Evolutionary conservation across 1,140 invertebrate genomes (phyloP), one percentile per base, ranked within the genome.

Genomic region (Drosophila rufa): DNA sequence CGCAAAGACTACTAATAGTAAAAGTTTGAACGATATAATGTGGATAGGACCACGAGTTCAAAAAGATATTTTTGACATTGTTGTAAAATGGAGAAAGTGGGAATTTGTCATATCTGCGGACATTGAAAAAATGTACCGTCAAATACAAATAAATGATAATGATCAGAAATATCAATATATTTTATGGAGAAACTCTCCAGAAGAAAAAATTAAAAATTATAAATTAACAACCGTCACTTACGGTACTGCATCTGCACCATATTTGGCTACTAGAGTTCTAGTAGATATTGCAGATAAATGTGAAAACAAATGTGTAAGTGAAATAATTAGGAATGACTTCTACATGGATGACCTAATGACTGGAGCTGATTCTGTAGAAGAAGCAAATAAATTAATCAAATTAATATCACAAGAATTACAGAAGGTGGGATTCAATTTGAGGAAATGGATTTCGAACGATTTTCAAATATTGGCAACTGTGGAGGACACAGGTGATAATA

Each of bases 371-470:
- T n/a, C n/a, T n/a, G n/a, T n/a, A n/a, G n/a, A n/a, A n/a, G n/a
- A n/a, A n/a, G n/a, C n/a, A n/a, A n/a, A n/a, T 12, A 47, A 12
- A 2, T 27, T 60, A 12, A 50, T 50, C 8, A 36, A 8, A 27
- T 2, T 9, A 14, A 17, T 17, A 14, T 50, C 33, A 15, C 14
- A n/a, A 7, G 19, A 50, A 14, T 12, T 50, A 3, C 14, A 38
- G 2, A 62, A 51, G 3, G 22, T 53, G 1, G 47, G 7, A 11
- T 53, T 42, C 2, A 40, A 50, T 8, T 50, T 50, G 9, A 61
- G 15, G 2, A 61, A 61, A 38, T 61, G 19, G 33, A 61, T 61
- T 61, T 61, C 33, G 15, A 50, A 50, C 11, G 5, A 25, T 17
- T 9, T 12, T 0, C 4, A 50, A 40, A 40, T 48, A 50, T 38